phyloP scores from a whole-genome alignment of 2,113 vertebrate species.

The Leptodactylus fuscus region DNA sequence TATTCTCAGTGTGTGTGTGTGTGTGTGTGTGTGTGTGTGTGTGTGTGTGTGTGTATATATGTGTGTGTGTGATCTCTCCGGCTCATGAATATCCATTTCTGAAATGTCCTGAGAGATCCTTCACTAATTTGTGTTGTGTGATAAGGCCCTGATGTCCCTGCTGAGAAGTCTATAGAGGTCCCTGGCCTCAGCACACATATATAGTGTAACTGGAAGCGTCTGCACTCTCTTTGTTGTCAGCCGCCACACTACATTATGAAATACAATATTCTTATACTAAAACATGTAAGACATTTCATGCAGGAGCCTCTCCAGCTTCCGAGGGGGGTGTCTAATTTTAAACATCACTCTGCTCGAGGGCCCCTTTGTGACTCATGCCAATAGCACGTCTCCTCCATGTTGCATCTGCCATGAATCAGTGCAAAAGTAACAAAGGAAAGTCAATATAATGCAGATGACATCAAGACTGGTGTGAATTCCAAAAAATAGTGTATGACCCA shows the following conservation, averaged over 20 bases:
- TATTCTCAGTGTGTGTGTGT: too few relatives aligned
- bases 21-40: too few relatives aligned
- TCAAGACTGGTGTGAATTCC: not conserved
- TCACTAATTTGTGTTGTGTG: too few relatives aligned
- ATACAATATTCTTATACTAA: not conserved
- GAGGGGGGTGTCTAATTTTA: not conserved
- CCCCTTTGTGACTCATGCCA: conserved; percentile 16
- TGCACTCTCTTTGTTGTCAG: not conserved
- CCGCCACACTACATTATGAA: conserved; percentile 2
- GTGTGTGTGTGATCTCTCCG: too few relatives aligned
- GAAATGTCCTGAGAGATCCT: too few relatives aligned
- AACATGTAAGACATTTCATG: not conserved
- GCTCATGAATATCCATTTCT: too few relatives aligned
- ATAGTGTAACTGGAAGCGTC: not conserved
- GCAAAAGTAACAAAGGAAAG: not conserved
- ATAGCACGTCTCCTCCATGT: not conserved
- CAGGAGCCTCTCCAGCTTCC: not conserved
- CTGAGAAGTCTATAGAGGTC: not conserved
- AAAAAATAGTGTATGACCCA: not conserved
- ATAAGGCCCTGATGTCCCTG: not conserved
- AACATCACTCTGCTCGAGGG: not conserved
- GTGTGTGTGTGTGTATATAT: too few relatives aligned
- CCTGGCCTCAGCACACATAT: not conserved
- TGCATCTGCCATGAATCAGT: conserved; percentile 35
- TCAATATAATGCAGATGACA: conserved; percentile 26